These are phyloP conservation scores for Tetrapedia diversipes DNA, from an alignment of 2,888 invertebrate species.

Conservation along the genomic window DNA sequence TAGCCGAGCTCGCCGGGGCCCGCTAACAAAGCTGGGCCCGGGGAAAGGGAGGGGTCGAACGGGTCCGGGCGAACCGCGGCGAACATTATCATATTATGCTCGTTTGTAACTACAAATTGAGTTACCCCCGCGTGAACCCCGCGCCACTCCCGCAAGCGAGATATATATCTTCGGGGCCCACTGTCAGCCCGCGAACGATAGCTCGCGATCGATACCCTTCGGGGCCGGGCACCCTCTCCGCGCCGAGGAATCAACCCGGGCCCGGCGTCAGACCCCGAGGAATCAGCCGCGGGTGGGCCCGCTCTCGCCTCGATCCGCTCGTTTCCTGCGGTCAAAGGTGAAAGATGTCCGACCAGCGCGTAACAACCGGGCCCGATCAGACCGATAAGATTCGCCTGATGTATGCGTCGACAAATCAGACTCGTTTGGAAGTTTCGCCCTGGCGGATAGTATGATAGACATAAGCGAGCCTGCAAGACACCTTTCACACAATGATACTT, in stretches of 20 bases:
- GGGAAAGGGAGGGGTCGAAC: slow-evolving; percentile 5
- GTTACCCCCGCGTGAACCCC: slow-evolving; percentile 78
- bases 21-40: slow-evolving; percentile 68
- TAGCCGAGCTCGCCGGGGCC: slow-evolving; percentile 41
- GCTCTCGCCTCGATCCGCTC: slow-evolving; percentile 27
- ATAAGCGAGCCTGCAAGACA: no score
- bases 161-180: slow-evolving; percentile 67
- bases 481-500: no score
- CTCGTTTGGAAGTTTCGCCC: slow-evolving; percentile 27
- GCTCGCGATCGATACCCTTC: slow-evolving; percentile 70
- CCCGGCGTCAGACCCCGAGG: no score
- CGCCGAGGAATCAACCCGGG: no score
- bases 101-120: slow-evolving; percentile 82
- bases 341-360: slow-evolving; percentile 49
- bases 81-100: slow-evolving; percentile 81
- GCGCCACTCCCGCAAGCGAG: slow-evolving; percentile 59
- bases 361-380: slow-evolving; percentile 49
- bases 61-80: slow-evolving; percentile 54
- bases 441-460: background rate
- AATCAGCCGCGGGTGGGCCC: slow-evolving; percentile 65
- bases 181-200: slow-evolving; percentile 74
- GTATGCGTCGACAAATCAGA: slow-evolving; percentile 48
- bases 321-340: slow-evolving; percentile 56
- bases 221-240: slow-evolving; percentile 59
- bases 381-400: slow-evolving; percentile 49